phyloP scores from a whole-genome alignment of 2,797 vertebrate species.

The Vireo griseus region DNA sequence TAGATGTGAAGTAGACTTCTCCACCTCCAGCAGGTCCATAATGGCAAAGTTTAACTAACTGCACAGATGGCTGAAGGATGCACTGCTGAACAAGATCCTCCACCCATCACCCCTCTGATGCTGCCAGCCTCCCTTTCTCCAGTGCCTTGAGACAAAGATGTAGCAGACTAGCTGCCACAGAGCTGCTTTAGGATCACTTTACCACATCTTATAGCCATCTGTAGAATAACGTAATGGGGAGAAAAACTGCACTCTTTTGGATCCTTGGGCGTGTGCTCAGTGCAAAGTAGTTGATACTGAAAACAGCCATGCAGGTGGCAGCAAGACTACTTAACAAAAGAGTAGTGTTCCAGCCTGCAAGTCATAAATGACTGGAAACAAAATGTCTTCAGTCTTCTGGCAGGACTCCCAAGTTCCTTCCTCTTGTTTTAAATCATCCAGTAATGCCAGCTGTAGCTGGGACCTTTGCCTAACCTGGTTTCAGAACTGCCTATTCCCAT shows the following conservation, averaged over 20 bases:
- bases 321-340: neutral
- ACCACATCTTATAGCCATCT: fast-evolving
- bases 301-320: neutral
- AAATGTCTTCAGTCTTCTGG: neutral
- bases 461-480: neutral
- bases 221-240: neutral
- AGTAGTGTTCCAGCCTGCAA: fast-evolving
- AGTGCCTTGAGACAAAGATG: neutral
- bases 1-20: neutral
- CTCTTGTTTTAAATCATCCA: neutral
- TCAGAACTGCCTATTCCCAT: neutral
- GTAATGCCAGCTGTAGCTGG: neutral
- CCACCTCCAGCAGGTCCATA: neutral
- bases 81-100: neutral
- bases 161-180: neutral
- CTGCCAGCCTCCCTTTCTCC: neutral
- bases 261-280: neutral
- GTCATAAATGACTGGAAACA: neutral
- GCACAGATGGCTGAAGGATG: neutral
- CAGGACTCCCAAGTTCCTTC: neutral
- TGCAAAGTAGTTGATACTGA: neutral
- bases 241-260: fast-evolving
- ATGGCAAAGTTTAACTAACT: neutral
- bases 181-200: neutral
- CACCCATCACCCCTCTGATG: neutral